phyloP scores from a whole-genome alignment of 2,797 vertebrate species.

The Peromyscus attwateri region DNA sequence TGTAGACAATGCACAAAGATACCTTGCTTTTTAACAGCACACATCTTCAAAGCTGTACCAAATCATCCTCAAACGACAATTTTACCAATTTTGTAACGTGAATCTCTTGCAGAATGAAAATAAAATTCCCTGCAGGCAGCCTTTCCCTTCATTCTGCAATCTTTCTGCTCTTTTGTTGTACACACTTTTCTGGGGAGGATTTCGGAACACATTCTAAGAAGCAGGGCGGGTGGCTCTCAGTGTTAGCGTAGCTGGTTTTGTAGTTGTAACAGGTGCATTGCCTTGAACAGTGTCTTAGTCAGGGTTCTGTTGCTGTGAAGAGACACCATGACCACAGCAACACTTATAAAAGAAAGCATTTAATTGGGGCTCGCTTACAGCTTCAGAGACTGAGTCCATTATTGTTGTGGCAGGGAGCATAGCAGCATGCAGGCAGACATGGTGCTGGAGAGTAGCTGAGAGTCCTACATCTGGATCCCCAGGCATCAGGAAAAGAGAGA shows the following conservation, averaged over 20 bases:
- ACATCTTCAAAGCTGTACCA: not conserved
- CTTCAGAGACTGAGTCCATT: not conserved
- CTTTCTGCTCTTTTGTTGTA: not conserved
- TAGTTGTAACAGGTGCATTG: not conserved
- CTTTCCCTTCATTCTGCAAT: not conserved
- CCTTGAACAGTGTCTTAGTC: not conserved
- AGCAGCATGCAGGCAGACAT: not conserved
- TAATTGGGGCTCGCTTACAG: not conserved
- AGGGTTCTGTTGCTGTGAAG: not conserved
- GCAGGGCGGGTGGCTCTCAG: not conserved
- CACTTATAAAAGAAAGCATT: not conserved
- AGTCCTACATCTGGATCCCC: not conserved
- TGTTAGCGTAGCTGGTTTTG: not conserved
- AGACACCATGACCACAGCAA: not conserved
- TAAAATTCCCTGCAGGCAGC: not conserved
- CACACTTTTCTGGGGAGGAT: not conserved
- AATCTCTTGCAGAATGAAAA: not conserved
- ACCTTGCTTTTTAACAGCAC: not conserved
- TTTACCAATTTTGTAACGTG: not conserved
- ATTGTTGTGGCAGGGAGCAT: not conserved
- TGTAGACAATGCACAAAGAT: not conserved
- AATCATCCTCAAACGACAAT: not conserved
- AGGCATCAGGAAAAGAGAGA: not conserved
- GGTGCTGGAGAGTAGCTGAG: not conserved
- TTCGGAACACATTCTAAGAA: not conserved